These are phyloP conservation scores for Thamnophis elegans DNA, from an alignment of 2,797 vertebrate species.

Conservation along the genomic window DNA sequence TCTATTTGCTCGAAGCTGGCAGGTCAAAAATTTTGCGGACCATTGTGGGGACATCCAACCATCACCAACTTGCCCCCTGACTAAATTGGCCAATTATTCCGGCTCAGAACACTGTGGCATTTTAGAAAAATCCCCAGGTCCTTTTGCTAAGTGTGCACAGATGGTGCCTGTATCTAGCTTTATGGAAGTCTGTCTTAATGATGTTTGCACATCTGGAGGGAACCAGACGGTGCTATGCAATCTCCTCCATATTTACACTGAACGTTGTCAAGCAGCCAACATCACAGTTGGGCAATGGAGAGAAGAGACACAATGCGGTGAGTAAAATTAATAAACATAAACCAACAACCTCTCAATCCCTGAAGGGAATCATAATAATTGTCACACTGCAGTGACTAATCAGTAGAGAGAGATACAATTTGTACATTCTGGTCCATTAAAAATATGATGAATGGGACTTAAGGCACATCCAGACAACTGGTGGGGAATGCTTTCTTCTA, in stretches of 20 bases:
- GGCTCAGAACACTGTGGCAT: slow-evolving; percentile 58
- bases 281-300: slow-evolving; percentile 65
- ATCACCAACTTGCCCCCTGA: slow-evolving; percentile 1
- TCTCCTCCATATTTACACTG: slow-evolving; percentile 64
- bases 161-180: slow-evolving; percentile 39
- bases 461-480: neutral
- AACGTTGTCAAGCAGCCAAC: slow-evolving; percentile 65
- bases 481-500: neutral
- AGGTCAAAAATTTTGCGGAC: slow-evolving; percentile 11
- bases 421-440: neutral
- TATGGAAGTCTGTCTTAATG: slow-evolving; percentile 66
- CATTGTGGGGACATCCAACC: neutral
- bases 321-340: slow-evolving; percentile 12
- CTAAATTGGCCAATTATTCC: slow-evolving; percentile 44
- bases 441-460: neutral
- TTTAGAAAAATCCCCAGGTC: slow-evolving; percentile 58
- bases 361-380: neutral
- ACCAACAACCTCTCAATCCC: neutral
- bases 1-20: slow-evolving; percentile 69
- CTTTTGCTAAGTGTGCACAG: slow-evolving; percentile 62
- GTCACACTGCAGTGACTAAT: neutral
- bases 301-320: slow-evolving; percentile 68
- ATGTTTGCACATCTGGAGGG: slow-evolving; percentile 65
- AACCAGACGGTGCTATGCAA: slow-evolving; percentile 69
- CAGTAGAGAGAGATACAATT: neutral